A percentile compares a stretch with the other conserved stretches of the same genome.
Evolutionary conservation across 1,140 invertebrate species (phyloP).

Genomic region (Tetragnatha versicolor): DNA sequence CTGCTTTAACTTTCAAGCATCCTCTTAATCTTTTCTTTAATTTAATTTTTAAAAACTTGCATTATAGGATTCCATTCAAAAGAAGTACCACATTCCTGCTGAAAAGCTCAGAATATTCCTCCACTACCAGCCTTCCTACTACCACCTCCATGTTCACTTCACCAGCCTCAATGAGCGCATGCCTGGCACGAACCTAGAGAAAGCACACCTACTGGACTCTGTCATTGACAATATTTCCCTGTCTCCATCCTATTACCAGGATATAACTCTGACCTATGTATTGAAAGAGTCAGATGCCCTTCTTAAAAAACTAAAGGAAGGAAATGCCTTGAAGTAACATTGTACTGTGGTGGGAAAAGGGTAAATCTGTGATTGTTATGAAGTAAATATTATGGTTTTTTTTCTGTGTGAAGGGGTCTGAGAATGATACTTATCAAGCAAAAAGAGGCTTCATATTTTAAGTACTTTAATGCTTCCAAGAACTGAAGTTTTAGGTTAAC

Average conservation of each 20-base stretch:
- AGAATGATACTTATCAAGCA: too few relatives aligned
- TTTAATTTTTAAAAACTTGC: slow-evolving; percentile 18
- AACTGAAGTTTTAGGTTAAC: too few relatives aligned
- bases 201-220: slow-evolving; percentile 82
- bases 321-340: too few relatives aligned
- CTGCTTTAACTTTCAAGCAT: neutral
- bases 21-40: neutral
- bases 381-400: too few relatives aligned
- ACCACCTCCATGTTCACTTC: slow-evolving; percentile 95
- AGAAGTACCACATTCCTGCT: slow-evolving; percentile 78
- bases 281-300: slow-evolving; percentile 57
- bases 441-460: too few relatives aligned
- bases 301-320: slow-evolving; percentile 10
- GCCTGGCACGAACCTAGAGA: slow-evolving; percentile 79
- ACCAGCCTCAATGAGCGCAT: slow-evolving; percentile 82
- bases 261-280: slow-evolving; percentile 72
- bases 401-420: too few relatives aligned
- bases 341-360: too few relatives aligned
- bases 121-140: slow-evolving; percentile 97
- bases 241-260: slow-evolving; percentile 82
- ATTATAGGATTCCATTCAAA: slow-evolving; percentile 75
- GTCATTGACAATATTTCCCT: slow-evolving; percentile 93
- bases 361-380: too few relatives aligned
- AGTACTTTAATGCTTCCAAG: too few relatives aligned
- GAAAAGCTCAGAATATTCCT: slow-evolving; percentile 81